phyloP scores from a whole-genome alignment of 2,113 vertebrate genomes.

The Gasterosteus nipponicus region DNA sequence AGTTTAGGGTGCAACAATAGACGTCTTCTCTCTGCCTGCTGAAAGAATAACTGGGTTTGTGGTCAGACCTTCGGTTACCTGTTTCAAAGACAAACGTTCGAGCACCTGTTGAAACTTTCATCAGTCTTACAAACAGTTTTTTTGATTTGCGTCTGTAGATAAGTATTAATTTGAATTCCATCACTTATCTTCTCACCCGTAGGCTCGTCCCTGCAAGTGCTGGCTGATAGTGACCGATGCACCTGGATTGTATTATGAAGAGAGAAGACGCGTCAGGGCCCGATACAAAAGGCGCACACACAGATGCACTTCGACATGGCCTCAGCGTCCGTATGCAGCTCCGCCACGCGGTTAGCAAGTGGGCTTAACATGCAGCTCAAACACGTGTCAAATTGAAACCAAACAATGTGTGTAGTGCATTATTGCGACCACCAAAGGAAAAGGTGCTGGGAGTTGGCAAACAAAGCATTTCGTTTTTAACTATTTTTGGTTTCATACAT shows the following conservation, averaged over 20 bases:
- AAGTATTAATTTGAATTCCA: neutral
- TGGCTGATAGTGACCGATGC: slow-evolving; percentile 89
- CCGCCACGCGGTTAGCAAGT: neutral
- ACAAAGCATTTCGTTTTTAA: slow-evolving; percentile 37
- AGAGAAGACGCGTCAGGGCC: slow-evolving; percentile 25
- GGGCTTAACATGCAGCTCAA: slow-evolving; percentile 9
- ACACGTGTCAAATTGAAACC: slow-evolving; percentile 28
- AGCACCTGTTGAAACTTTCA: neutral
- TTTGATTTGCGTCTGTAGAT: neutral
- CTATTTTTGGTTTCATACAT: slow-evolving; percentile 50
- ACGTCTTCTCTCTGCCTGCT: neutral
- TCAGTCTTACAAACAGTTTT: neutral
- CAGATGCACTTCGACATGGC: neutral
- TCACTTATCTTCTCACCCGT: neutral
- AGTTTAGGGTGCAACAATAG: no score
- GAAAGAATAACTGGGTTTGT: neutral
- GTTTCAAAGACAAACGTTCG: neutral
- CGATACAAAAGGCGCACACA: neutral
- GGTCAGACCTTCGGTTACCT: neutral
- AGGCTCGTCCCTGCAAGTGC: slow-evolving; percentile 91
- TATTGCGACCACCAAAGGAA: slow-evolving; percentile 43
- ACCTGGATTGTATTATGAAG: slow-evolving; percentile 91
- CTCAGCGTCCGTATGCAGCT: neutral
- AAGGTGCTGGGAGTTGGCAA: slow-evolving; percentile 50
- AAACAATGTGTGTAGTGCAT: slow-evolving; percentile 48